Conservation (phyloP, 2,888 invertebrate genomes). For the Arrhopalites spinosus region DNA sequence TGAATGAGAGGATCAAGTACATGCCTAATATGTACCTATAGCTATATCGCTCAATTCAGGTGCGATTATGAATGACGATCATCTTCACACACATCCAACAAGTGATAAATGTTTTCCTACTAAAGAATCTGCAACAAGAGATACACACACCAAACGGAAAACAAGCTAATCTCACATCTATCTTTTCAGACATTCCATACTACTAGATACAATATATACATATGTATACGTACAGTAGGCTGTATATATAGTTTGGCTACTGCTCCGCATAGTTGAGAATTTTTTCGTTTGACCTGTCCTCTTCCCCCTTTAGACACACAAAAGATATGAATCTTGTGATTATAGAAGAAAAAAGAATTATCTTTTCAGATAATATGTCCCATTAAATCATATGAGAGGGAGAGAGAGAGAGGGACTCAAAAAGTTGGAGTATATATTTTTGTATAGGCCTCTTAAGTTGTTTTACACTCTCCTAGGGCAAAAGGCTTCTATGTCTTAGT, state of each 20-base stretch:
- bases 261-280: no score
- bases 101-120: background rate
- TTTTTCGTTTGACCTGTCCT: background rate
- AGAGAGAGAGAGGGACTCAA: no score
- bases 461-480: no score
- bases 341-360: background rate
- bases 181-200: no score
- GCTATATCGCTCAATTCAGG: background rate
- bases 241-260: no score
- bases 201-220: no score
- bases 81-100: background rate
- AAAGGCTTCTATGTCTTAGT: no score
- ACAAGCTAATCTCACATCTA: background rate
- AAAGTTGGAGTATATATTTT: no score
- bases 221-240: no score
- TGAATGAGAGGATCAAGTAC: background rate
- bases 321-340: background rate
- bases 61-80: slow-evolving; percentile 21
- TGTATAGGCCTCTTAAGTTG: no score
- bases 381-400: slow-evolving; percentile 9
- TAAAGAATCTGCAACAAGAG: no score
- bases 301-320: background rate
- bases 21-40: background rate
- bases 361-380: background rate
- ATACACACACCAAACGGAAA: background rate